Percentiles rank a stretch among this genome's conserved stretches.
phyloP scores from a whole-genome alignment of 2,888 invertebrate genomes.

The Salticus scenicus region DNA sequence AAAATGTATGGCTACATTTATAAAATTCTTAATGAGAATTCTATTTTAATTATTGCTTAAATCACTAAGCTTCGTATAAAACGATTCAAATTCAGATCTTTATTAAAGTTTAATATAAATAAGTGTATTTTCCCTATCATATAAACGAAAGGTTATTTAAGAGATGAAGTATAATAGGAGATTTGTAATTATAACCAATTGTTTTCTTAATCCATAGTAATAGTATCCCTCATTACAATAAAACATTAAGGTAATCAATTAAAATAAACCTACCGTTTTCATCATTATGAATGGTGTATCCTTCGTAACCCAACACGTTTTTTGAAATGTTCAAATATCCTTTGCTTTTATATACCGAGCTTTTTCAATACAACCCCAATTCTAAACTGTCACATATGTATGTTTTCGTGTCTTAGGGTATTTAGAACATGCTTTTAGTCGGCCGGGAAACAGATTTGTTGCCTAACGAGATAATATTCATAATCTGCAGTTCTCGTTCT shows the following conservation, averaged over 20 bases:
- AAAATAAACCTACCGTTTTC: constrained; percentile 9
- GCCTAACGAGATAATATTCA: constrained; percentile 45
- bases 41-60: too few species aligned
- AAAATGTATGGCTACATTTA: constrained; percentile 20
- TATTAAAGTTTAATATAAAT: too few species aligned
- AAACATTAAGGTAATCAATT: neutral
- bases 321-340: neutral
- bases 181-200: too few species aligned
- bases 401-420: constrained; percentile 41
- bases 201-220: too few species aligned
- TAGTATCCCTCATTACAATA: too few species aligned
- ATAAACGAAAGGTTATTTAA: too few species aligned
- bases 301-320: neutral
- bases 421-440: constrained; percentile 53
- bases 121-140: too few species aligned
- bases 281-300: neutral
- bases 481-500: constrained; percentile 45
- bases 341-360: constrained; percentile 42
- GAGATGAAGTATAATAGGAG: too few species aligned
- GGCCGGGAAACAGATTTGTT: constrained; percentile 39
- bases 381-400: constrained; percentile 34
- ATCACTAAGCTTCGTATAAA: too few species aligned
- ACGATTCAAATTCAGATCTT: too few species aligned
- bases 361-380: constrained; percentile 34
- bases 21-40: neutral